A percentile compares a stretch with the other conserved stretches of the same genome.
Evolutionary conservation across 2,888 invertebrate genomes (phyloP).

Genomic region (Scaptomyza polygonia): DNA sequence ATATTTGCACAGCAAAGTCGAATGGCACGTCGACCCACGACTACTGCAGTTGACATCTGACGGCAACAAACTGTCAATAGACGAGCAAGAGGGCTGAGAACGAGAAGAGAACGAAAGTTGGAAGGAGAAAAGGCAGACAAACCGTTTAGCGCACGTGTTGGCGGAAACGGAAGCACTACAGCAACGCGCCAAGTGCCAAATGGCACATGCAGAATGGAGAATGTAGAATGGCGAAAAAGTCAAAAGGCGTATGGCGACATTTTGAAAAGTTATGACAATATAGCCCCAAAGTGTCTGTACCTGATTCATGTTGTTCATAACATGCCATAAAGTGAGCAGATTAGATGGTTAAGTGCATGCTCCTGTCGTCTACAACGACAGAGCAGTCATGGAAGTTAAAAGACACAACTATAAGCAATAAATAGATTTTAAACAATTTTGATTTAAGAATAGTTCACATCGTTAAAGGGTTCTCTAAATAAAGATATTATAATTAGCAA

Average conservation of each 20-base stretch:
- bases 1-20: slow-evolving; percentile 56
- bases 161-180: slow-evolving; percentile 63
- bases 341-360: slow-evolving; percentile 28
- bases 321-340: slow-evolving; percentile 13
- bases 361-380: slow-evolving; percentile 2
- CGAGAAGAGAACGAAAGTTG: background rate
- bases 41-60: slow-evolving; percentile 79
- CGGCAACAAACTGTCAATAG: slow-evolving; percentile 52
- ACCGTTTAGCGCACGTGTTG: slow-evolving; percentile 72
- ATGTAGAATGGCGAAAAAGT: slow-evolving; percentile 16
- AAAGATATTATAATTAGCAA: no score
- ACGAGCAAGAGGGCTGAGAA: slow-evolving; percentile 8
- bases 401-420: background rate
- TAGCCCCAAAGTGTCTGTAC: slow-evolving; percentile 20
- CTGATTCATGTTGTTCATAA: slow-evolving; percentile 38
- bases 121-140: slow-evolving; percentile 48
- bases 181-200: slow-evolving; percentile 43
- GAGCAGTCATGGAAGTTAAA: slow-evolving; percentile 4
- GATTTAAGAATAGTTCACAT: no score
- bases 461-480: no score
- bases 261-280: slow-evolving; percentile 45
- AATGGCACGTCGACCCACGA: slow-evolving; percentile 49
- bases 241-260: slow-evolving; percentile 2
- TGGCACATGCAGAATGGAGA: slow-evolving; percentile 25
- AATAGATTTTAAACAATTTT: background rate